Evolutionary conservation across 2,113 vertebrate genomes (phyloP), one percentile per base, ranked within the genome.

Genomic region (Colossoma macropomum): DNA sequence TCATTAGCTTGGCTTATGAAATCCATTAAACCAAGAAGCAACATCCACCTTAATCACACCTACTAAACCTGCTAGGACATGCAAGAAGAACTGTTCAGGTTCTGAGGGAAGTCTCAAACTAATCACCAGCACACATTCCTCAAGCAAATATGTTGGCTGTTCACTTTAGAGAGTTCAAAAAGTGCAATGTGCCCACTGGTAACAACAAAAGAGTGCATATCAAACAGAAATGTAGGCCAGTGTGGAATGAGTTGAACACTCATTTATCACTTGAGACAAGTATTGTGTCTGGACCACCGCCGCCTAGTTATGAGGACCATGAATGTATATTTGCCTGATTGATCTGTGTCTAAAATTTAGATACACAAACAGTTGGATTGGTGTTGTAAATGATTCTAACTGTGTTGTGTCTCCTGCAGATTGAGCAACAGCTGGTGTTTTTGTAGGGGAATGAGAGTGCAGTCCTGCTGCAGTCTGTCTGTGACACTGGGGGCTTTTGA

Each of bases 401-500:
- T 70, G 27, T 25, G 54, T 73, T 28, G 54, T 41, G 54, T 25
- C n/a, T 62, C n/a, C 32, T n/a, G 23, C 12, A 62, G 54, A 38
- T 41, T 76, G 34, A 52, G 75, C 19, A 77, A 77, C 60, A 65
- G 34, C 75, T 77, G 75, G 68, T 71, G 68, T 45, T 65, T 77
- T 62, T 62, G 59, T 62, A 19, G 27, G n/a, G 38, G 60, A 77
- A 65, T 27, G 34, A 38, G n/a, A 76, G 74, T 30, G 21, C 72
- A 32, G 54, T 56, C 54, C 54, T 62, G 34, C 25, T 17, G 32
- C 17, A 41, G 38, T 38, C 34, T 41, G 56, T 41, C 54, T 59
- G 52, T 23, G 34, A 69, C 19, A 38, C 66, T 23, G 32, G 32
- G 66, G 34, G 21, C 68, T 45, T 71, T 45, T n/a, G 34, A 41